A percentile compares a stretch with the other conserved stretches of the same genome.
phyloP scores from a whole-genome alignment of 1,140 invertebrate species.

The Tetramorium parvispinum region DNA sequence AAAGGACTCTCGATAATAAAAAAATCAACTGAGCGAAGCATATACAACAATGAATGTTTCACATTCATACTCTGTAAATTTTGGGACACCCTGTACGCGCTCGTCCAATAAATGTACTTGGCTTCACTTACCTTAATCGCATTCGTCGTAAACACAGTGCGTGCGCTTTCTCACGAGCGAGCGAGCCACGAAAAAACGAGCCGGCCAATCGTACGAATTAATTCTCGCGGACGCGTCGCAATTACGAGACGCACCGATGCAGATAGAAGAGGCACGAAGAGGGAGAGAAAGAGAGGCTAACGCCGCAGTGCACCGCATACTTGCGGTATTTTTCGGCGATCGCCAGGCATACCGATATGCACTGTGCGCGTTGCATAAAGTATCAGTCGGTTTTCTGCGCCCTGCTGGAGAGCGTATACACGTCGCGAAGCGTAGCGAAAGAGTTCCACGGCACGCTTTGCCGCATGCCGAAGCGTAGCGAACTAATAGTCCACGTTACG shows the following conservation, averaged over 20 bases:
- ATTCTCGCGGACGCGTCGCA: conserved; percentile 50
- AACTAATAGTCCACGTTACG: conserved; percentile 61
- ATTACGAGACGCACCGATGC: conserved; percentile 54
- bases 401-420: not conserved
- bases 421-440: conserved; percentile 57
- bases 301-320: not conserved
- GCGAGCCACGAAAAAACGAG: conserved; percentile 36
- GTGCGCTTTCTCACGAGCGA: conserved; percentile 41
- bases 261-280: not conserved
- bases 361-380: conserved; percentile 38
- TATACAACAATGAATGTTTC: not conserved
- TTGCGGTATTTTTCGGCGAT: conserved; percentile 49
- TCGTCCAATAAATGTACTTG: conserved; percentile 5
- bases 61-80: not conserved
- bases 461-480: conserved; percentile 60
- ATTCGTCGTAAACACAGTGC: conserved; percentile 11
- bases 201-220: conserved; percentile 59
- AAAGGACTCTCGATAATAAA: not conserved
- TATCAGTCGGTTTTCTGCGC: conserved; percentile 13
- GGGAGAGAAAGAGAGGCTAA: not conserved
- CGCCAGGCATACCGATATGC: conserved; percentile 37
- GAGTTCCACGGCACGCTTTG: conserved; percentile 50
- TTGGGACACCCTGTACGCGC: not conserved
- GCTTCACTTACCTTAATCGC: conserved; percentile 36
- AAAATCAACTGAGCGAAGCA: not conserved